These are phyloP conservation scores for Passer montanus DNA, from an alignment of 2,113 vertebrate species.

Conservation along the genomic window DNA sequence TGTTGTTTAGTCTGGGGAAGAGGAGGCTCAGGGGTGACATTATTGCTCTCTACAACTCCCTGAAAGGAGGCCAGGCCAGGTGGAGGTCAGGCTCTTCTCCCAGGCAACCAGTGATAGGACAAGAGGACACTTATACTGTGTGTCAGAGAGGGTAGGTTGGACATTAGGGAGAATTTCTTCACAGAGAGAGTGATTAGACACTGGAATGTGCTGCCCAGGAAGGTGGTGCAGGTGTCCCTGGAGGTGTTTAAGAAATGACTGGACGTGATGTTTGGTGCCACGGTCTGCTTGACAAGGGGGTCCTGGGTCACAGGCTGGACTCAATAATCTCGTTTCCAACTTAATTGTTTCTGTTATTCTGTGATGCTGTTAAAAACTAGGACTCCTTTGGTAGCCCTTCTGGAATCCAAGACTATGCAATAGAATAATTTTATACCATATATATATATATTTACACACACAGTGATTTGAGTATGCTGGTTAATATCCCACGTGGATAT, in stretches of 20 bases:
- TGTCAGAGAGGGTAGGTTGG: background rate
- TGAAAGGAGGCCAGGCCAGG: background rate
- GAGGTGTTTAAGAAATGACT: background rate
- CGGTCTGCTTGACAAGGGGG: background rate
- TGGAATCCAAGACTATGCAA: background rate
- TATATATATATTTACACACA: background rate
- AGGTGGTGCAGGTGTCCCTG: background rate
- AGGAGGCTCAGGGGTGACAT: background rate
- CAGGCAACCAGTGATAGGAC: background rate
- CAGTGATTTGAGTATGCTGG: background rate
- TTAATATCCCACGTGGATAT: background rate
- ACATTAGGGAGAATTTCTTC: background rate
- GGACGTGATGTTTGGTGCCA: background rate
- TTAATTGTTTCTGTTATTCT: background rate
- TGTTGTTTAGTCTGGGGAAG: background rate
- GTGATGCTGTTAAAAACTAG: background rate
- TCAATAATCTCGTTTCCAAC: background rate
- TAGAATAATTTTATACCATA: background rate
- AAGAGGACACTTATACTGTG: background rate
- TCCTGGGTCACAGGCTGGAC: background rate
- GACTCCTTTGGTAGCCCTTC: background rate
- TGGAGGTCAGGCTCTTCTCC: background rate
- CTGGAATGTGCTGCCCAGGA: background rate
- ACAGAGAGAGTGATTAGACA: background rate
- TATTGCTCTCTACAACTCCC: background rate